Conservation (phyloP, 2,113 vertebrate genomes). For the Tricholaema leucomelas region DNA sequence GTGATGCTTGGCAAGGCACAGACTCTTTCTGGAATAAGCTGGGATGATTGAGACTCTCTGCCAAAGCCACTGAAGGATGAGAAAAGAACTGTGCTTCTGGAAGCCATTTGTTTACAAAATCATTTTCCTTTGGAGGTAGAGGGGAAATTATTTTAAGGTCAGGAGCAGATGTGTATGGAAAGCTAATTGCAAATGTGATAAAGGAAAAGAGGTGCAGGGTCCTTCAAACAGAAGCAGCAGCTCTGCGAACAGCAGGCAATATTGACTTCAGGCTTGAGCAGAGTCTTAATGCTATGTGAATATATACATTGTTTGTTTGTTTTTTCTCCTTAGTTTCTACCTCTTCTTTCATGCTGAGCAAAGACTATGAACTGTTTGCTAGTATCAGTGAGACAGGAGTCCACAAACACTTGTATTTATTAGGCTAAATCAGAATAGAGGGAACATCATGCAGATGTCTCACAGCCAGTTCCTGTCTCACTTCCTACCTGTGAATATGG, state of each 20-base stretch:
- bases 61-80: not conserved
- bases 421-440: not conserved
- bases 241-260: not conserved
- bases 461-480: not conserved
- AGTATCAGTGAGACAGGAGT: not conserved
- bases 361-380: not conserved
- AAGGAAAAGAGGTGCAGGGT: not conserved
- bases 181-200: conserved; percentile 18
- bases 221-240: conserved; percentile 10
- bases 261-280: not conserved
- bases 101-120: conserved; percentile 15
- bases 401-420: not conserved
- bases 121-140: not conserved
- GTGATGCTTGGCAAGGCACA: not conserved
- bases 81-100: conserved; percentile 9
- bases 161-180: conserved; percentile 7
- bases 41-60: not conserved
- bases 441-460: not conserved
- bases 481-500: not conserved
- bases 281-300: not conserved
- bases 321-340: not conserved
- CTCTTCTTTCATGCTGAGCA: not conserved
- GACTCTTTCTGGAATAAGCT: not conserved
- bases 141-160: conserved; percentile 15
- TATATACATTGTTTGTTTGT: not conserved